Evolutionary conservation across 2,113 vertebrate genomes (phyloP).

Genomic region (Orientallactaga bullata): DNA sequence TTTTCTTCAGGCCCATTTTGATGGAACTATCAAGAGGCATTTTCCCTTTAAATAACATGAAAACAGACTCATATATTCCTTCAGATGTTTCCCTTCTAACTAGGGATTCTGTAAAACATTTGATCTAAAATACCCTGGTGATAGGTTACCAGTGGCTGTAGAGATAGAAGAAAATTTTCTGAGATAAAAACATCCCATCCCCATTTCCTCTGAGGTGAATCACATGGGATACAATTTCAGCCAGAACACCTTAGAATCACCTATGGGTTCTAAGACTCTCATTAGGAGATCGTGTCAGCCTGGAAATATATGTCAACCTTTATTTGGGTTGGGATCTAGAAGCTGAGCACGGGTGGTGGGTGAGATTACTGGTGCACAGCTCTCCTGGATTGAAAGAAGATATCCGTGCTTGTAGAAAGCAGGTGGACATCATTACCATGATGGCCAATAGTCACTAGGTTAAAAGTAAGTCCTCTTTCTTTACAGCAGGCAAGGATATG

Average conservation of each 20-base stretch:
- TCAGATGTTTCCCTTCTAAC: constrained; percentile 49
- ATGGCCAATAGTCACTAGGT: constrained; percentile 16
- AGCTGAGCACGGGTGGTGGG: constrained; percentile 65
- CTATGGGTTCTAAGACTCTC: constrained; percentile 12
- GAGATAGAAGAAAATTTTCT: constrained; percentile 22
- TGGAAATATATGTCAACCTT: neutral
- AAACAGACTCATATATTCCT: constrained; percentile 38
- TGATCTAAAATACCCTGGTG: constrained; percentile 56
- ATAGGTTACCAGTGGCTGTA: constrained; percentile 60
- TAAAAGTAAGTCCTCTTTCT: constrained; percentile 59
- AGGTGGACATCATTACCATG: constrained; percentile 61
- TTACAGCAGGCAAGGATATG: constrained; percentile 22
- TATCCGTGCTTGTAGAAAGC: constrained; percentile 57
- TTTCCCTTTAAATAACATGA: constrained; percentile 38
- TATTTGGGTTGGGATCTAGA: constrained; percentile 39
- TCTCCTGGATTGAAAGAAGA: constrained; percentile 64
- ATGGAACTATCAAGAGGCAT: neutral
- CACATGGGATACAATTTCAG: neutral
- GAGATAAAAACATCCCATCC: constrained; percentile 33
- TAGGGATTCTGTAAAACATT: constrained; percentile 45
- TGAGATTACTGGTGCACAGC: constrained; percentile 53
- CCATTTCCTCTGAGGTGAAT: constrained; percentile 40
- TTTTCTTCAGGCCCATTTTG: neutral
- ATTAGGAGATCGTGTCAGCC: constrained; percentile 38
- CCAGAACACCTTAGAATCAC: constrained; percentile 22